phyloP scores from a whole-genome alignment of 2,797 vertebrate species.

The Danio albolineatus region DNA sequence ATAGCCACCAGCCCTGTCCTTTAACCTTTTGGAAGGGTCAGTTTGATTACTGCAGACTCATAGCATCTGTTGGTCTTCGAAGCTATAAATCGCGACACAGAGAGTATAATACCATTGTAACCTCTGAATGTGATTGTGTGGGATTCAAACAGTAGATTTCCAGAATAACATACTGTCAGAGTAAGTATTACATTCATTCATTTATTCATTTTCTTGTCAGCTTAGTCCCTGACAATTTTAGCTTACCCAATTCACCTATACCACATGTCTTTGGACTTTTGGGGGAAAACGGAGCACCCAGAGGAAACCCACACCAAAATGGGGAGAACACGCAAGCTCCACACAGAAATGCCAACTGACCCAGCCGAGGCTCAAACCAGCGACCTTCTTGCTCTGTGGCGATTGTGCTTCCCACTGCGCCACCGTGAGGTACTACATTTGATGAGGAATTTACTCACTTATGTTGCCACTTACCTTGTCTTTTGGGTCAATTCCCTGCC shows the following conservation, averaged over 20 bases:
- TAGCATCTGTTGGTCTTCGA: conserved; percentile 30
- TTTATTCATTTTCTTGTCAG: too few relatives aligned
- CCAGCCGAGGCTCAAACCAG: too few relatives aligned
- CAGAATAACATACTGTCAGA: not conserved
- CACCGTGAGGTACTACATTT: not conserved
- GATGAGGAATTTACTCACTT: not conserved
- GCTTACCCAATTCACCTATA: too few relatives aligned
- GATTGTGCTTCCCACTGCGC: too few relatives aligned
- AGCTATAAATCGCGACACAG: not conserved
- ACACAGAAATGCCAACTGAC: too few relatives aligned
- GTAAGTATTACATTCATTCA: not conserved
- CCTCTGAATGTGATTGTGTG: not conserved
- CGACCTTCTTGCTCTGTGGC: too few relatives aligned
- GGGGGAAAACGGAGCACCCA: too few relatives aligned
- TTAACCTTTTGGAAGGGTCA: conserved; percentile 31
- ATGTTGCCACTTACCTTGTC: not conserved
- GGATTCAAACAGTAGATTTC: not conserved
- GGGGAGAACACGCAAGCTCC: too few relatives aligned
- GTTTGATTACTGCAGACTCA: conserved; percentile 13
- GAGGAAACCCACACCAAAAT: too few relatives aligned
- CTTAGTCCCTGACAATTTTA: too few relatives aligned
- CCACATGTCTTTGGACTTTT: too few relatives aligned
- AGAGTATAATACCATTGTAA: not conserved
- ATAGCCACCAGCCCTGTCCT: conserved; percentile 20
- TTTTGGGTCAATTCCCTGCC: not conserved